phyloP scores from a whole-genome alignment of 2,888 invertebrate species.

The Leptinotarsa haldemani region DNA sequence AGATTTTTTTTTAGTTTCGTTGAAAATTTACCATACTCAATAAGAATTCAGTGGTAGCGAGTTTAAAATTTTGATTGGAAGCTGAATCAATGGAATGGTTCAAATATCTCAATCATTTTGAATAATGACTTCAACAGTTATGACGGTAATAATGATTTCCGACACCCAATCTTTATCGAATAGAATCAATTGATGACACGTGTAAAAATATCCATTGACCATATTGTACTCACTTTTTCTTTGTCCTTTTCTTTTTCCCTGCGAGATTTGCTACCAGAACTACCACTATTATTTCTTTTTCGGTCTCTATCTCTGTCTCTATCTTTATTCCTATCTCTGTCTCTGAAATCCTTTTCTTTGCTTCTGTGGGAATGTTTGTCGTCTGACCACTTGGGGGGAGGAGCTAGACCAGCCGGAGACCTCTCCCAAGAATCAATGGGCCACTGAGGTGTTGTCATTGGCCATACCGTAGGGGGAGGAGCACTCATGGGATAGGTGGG shows the following conservation, averaged over 20 bases:
- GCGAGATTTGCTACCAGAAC: conserved; percentile 57
- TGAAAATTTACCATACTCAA: too few species aligned
- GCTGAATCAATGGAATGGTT: too few species aligned
- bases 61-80: too few species aligned
- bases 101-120: too few species aligned
- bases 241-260: conserved; percentile 52
- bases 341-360: conserved; percentile 42
- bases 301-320: conserved; percentile 54
- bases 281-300: conserved; percentile 56
- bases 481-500: conserved; percentile 50
- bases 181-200: too few species aligned
- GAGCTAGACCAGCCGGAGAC: conserved; percentile 43
- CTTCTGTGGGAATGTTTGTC: conserved; percentile 39
- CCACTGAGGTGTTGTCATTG: conserved; percentile 48
- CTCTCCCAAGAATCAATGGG: conserved; percentile 49
- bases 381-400: conserved; percentile 46
- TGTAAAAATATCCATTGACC: conserved; percentile 33
- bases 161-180: too few species aligned
- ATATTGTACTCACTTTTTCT: conserved; percentile 46
- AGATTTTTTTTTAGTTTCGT: too few species aligned
- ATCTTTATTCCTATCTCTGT: conserved; percentile 38
- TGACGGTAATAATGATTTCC: too few species aligned
- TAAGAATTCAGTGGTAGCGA: too few species aligned
- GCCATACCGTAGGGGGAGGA: conserved; percentile 48
- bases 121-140: too few species aligned